Evolutionary conservation across 2,797 vertebrate genomes (phyloP).

Genomic region (Myotis vivesi): DNA sequence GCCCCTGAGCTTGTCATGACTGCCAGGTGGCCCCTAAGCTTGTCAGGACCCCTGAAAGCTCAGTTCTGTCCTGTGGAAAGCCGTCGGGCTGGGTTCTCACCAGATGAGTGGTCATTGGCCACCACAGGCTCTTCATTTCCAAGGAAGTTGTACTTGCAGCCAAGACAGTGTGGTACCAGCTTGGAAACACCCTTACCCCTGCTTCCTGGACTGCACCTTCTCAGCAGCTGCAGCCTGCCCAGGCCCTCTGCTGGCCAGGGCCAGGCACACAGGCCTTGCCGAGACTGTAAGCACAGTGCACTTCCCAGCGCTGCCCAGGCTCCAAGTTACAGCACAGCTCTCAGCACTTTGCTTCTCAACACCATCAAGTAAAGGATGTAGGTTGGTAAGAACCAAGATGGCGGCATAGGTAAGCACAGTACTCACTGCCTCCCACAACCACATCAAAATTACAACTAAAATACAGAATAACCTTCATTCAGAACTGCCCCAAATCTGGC

Average conservation of each 20-base stretch:
- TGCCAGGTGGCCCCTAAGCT: neutral
- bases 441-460: too few species aligned
- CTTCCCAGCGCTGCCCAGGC: neutral
- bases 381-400: neutral
- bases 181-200: neutral
- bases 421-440: too few species aligned
- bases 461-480: too few species aligned
- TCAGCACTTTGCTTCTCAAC: neutral
- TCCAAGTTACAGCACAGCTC: conserved; percentile 29
- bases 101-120: neutral
- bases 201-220: neutral
- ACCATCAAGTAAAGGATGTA: neutral
- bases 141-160: neutral
- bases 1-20: neutral
- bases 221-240: neutral
- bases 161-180: too few species aligned
- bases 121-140: neutral
- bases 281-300: neutral
- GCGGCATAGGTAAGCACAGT: too few species aligned
- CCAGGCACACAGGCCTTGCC: neutral
- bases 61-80: neutral
- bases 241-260: neutral
- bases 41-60: neutral
- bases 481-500: too few species aligned
- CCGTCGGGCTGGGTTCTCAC: neutral